Evolutionary conservation across 2,113 vertebrate species (phyloP).

Genomic region (Silurus asotus): DNA sequence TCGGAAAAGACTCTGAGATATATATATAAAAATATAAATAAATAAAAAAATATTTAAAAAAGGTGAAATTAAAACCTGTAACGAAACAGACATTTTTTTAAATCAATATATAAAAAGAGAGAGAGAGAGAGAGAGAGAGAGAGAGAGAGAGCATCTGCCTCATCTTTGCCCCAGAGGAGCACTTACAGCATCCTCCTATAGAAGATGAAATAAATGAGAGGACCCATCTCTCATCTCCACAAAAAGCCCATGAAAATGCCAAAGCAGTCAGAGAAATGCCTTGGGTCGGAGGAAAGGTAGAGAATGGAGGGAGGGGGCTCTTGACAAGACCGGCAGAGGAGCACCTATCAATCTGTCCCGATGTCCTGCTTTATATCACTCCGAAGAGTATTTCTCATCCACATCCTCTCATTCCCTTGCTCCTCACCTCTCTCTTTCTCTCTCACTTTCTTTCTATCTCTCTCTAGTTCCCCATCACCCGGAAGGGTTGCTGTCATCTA

Average conservation of each 20-base stretch:
- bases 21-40: no score
- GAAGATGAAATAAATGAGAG: slow-evolving; percentile 58
- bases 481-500: slow-evolving; percentile 56
- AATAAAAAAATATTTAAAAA: no score
- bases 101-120: neutral
- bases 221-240: slow-evolving; percentile 54
- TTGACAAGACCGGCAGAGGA: slow-evolving; percentile 36
- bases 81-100: no score
- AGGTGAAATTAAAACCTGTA: no score
- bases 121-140: slow-evolving; percentile 19
- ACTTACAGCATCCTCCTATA: slow-evolving; percentile 54
- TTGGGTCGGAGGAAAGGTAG: slow-evolving; percentile 21
- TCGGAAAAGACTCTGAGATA: neutral
- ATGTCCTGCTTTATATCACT: slow-evolving; percentile 53
- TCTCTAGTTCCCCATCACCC: slow-evolving; percentile 35
- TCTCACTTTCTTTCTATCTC: slow-evolving; percentile 35
- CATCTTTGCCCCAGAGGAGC: slow-evolving; percentile 51
- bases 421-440: slow-evolving; percentile 32
- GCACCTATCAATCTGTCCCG: slow-evolving; percentile 56
- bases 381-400: slow-evolving; percentile 53
- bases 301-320: neutral
- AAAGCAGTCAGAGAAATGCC: slow-evolving; percentile 36
- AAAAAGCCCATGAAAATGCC: slow-evolving; percentile 53
- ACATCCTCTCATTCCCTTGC: slow-evolving; percentile 34
- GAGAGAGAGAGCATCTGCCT: slow-evolving; percentile 32